A percentile compares a stretch with the other conserved stretches of the same genome.
Conservation (phyloP, 64 coral and sea anemone genomes). For the Actinia tenebrosa region DNA sequence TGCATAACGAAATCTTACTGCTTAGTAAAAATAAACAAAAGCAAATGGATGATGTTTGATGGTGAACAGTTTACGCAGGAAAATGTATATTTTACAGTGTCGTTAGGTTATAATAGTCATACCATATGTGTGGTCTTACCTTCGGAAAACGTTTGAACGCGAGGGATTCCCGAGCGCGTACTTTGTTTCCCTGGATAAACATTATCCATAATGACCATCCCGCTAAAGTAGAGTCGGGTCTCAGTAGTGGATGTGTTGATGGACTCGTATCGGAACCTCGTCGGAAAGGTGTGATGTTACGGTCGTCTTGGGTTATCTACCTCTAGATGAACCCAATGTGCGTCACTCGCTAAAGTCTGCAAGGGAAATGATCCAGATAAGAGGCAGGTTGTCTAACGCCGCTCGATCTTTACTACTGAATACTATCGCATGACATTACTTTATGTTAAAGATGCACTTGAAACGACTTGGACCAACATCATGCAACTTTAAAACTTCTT, state of each 20-base stretch:
- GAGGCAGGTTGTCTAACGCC: background rate
- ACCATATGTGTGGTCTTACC: constrained; percentile 5
- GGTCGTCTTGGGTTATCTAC: background rate
- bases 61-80: background rate
- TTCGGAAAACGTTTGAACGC: constrained; percentile 27
- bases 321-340: background rate
- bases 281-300: background rate
- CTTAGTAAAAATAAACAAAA: background rate
- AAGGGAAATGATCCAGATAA: constrained; percentile 16
- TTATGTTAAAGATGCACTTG: background rate
- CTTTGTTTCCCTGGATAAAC: constrained; percentile 16
- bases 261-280: background rate
- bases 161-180: constrained; percentile 2
- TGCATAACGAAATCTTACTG: background rate
- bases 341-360: constrained; percentile 7
- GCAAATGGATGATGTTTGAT: background rate
- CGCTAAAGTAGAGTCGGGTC: background rate
- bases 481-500: background rate
- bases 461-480: background rate
- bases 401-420: background rate
- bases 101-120: too few species aligned
- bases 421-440: background rate
- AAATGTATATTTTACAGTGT: background rate
- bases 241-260: background rate
- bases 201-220: constrained; percentile 24